Conservation (phyloP, 2,888 invertebrate genomes). For the Sussaba pulchella region DNA sequence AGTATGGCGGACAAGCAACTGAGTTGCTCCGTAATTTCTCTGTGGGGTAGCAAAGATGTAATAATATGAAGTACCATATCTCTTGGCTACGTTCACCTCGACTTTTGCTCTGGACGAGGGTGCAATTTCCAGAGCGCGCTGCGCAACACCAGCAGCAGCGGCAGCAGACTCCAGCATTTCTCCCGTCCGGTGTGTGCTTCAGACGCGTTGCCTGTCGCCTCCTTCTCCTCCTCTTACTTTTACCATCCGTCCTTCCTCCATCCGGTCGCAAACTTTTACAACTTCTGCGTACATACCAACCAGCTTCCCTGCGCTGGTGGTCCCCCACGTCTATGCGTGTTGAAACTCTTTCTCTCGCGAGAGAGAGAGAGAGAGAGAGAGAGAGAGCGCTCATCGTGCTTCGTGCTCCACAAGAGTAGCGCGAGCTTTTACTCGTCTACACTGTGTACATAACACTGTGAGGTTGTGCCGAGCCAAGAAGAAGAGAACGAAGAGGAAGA, state of each 20-base stretch:
- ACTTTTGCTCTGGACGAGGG: conserved; percentile 17
- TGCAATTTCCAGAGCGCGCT: conserved; percentile 12
- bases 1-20: conserved; percentile 5
- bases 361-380: too few species aligned
- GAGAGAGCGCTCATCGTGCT: conserved; percentile 24
- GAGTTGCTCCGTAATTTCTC: conserved; percentile 48
- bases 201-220: conserved; percentile 21
- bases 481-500: conserved; percentile 17
- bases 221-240: background rate
- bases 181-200: conserved; percentile 23
- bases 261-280: conserved; percentile 46
- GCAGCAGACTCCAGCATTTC: conserved; percentile 2
- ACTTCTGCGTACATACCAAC: conserved; percentile 19
- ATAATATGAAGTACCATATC: conserved; percentile 33
- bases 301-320: conserved; percentile 18
- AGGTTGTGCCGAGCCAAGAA: conserved; percentile 20
- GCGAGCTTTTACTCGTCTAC: conserved; percentile 48
- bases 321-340: conserved; percentile 11
- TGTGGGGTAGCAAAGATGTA: conserved; percentile 38
- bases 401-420: conserved; percentile 6
- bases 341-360: conserved; percentile 46
- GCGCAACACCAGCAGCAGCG: background rate
- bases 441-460: conserved; percentile 40
- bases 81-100: conserved; percentile 8
- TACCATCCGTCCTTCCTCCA: conserved; percentile 11